Conservation (phyloP, 2,888 invertebrate species). For the Watsonalla cultraria region DNA sequence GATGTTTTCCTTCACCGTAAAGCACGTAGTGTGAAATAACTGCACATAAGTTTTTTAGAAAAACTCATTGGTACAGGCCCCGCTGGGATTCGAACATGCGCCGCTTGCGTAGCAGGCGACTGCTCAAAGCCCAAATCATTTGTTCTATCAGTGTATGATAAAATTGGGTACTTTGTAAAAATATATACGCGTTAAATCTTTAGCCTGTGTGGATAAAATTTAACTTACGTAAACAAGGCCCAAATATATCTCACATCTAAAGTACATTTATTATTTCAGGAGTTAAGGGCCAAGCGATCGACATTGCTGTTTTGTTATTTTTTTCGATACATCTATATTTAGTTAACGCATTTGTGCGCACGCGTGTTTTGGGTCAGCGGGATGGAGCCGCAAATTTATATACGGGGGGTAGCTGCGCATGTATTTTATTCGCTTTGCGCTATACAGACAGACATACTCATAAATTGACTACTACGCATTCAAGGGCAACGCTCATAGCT, state of each 20-base stretch:
- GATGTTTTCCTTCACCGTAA: no score
- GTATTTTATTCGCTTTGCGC: no score
- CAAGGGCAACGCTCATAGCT: no score
- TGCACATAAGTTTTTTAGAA: no score
- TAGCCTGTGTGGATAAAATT: slow-evolving; percentile 7
- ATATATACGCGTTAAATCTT: slow-evolving; percentile 10
- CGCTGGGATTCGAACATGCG: no score
- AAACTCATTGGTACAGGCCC: no score
- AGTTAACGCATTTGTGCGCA: background rate
- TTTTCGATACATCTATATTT: background rate
- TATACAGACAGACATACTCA: no score
- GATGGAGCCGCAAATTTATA: background rate
- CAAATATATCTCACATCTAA: slow-evolving; percentile 5
- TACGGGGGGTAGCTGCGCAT: no score
- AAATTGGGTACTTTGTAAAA: background rate
- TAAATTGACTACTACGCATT: no score
- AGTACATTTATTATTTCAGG: slow-evolving; percentile 9
- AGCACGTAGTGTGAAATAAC: no score
- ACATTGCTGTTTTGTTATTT: background rate
- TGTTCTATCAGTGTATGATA: background rate
- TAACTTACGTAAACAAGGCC: slow-evolving; percentile 1
- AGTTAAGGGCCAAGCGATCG: background rate
- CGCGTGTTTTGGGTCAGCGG: background rate
- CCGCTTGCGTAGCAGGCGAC: no score
- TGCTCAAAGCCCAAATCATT: no score